Evolutionary conservation across 2,888 invertebrate species (phyloP).

Genomic region (Thereva nobilitata): DNA sequence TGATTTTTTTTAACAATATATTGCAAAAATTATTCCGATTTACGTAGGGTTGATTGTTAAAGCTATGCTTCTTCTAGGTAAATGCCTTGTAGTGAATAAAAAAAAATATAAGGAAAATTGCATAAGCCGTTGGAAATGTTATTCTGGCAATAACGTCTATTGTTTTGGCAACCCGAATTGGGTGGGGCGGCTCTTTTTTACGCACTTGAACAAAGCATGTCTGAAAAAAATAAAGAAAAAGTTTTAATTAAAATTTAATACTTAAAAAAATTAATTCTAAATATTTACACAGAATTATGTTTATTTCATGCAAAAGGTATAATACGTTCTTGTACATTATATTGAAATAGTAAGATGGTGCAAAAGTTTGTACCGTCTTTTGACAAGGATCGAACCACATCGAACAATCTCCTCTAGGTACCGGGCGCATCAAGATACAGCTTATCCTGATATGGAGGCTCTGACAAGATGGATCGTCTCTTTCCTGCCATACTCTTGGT

Average conservation of each 20-base stretch:
- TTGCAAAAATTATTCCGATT: neutral
- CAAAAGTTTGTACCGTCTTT: no score
- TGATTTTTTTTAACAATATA: neutral
- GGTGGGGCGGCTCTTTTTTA: slow-evolving; percentile 90
- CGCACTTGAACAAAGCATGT: slow-evolving; percentile 83
- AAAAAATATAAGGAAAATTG: slow-evolving; percentile 92
- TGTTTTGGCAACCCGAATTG: slow-evolving; percentile 90
- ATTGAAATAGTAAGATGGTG: no score
- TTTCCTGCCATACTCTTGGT: no score
- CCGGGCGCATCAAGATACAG: no score
- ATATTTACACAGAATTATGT: neutral
- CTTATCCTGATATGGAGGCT: no score
- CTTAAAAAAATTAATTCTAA: neutral
- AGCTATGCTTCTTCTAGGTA: slow-evolving; percentile 52
- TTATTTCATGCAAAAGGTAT: no score
- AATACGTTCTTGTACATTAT: no score
- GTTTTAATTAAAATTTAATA: slow-evolving; percentile 6
- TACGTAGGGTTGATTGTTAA: neutral
- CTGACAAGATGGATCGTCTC: no score
- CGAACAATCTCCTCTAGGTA: no score
- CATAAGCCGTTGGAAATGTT: slow-evolving; percentile 90
- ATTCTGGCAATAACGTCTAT: slow-evolving; percentile 93
- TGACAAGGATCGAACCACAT: no score
- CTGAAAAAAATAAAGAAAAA: slow-evolving; percentile 60
- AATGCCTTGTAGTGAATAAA: slow-evolving; percentile 93